Percentiles rank a stretch among this genome's conserved stretches.
These are phyloP conservation scores for Calonectris borealis DNA, from an alignment of 2,113 vertebrate genomes.

Conservation along the genomic window DNA sequence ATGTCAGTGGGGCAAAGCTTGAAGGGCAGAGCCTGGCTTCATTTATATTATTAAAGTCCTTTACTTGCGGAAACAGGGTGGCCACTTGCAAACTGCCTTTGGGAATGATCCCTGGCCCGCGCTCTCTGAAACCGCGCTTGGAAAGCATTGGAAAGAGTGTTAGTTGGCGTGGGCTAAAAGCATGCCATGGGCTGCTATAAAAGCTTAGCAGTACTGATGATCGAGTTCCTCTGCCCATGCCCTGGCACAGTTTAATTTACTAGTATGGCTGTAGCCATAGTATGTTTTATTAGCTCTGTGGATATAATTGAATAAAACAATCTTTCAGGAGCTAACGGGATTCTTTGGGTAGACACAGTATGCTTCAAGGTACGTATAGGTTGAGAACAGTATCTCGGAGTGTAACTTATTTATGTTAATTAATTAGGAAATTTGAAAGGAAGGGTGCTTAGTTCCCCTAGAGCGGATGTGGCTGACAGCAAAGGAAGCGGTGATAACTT, in stretches of 20 bases:
- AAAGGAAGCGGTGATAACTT: not conserved
- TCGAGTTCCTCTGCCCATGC: not conserved
- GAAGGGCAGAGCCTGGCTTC: not conserved
- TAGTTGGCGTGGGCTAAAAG: not conserved
- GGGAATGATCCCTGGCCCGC: not conserved
- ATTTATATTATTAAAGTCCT: not conserved
- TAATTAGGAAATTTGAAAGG: not conserved
- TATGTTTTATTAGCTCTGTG: not conserved
- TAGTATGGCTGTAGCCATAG: not conserved
- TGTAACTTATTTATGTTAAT: not conserved
- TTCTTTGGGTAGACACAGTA: not conserved
- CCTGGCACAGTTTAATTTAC: not conserved
- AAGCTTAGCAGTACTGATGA: not conserved
- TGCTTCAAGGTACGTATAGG: not conserved
- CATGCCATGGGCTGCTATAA: accelerated
- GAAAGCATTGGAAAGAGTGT: not conserved
- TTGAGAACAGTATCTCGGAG: not conserved
- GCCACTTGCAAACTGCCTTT: not conserved
- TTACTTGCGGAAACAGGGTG: not conserved
- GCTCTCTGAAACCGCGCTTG: not conserved
- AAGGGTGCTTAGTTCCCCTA: not conserved
- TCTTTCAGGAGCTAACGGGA: not conserved
- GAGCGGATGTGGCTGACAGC: not conserved
- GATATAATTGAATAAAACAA: not conserved
- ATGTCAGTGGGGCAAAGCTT: not conserved